Evolutionary conservation across 1,140 invertebrate genomes (phyloP), one percentile per base, ranked within the genome.

Genomic region (Trichoplusia ni): DNA sequence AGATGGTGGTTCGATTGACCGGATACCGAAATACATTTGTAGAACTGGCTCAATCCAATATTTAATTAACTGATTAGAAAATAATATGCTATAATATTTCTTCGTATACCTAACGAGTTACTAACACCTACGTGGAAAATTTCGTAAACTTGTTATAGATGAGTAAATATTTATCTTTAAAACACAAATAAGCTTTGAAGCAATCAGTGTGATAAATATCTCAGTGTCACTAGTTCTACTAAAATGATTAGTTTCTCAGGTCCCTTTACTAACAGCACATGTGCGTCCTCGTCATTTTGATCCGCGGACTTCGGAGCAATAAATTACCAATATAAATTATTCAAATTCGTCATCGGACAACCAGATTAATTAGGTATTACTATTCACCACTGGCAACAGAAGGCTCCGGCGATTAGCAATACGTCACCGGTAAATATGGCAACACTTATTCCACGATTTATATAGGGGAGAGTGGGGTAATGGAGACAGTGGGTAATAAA

Each of bases 361-460:
- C 66, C 69, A 72, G 84, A 89, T 87, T 87, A 86, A 83, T 89
- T 81, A n/a, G n/a, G n/a, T n/a, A 89, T 84, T 84, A 87, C 86
- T 86, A 89, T 77, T 84, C 72, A 61, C 78, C 77, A 79, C 81
- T 78, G 74, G 66, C 66, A 68, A 70, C 84, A 85, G 76, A 82
- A 80, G 81, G 81, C 75, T 75, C 69, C 73, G 73, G 77, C 78
- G 83, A 87, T 87, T 86, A 86, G 81, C 84, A 79, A 84, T 79
- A 86, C 81, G 84, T 90, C 87, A 88, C 83, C 77, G 64, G 83
- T 90, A 88, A 90, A 90, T 90, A 88, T 90, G 85, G 85, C 82
- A 87, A 88, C 84, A 90, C 84, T 89, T 86, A 86, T 87, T 87
- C 72, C 75, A 81, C 78, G 74, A 87, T 90, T 90, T 89, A 89